Base-by-base conservation (phyloP, 2,888 invertebrate genomes). In the Pyrgus malvae region DNA sequence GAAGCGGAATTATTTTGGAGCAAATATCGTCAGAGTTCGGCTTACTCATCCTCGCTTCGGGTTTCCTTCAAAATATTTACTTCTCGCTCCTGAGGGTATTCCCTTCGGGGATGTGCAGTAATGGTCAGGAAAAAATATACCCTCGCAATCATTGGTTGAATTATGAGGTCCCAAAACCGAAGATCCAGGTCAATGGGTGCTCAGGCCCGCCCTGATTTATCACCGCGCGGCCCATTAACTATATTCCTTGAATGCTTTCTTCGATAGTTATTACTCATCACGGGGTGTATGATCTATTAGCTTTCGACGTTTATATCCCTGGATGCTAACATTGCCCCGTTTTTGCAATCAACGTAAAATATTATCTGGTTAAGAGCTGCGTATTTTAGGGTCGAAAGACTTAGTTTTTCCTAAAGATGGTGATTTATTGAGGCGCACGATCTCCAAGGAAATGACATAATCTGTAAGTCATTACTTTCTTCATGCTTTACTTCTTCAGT, bases 141-240 rank as follows among this genome's bases (percentile, higher is more conserved):
- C 62, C 50, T 48, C 56, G 51, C 53, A 65, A 66, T 65, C 66
- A 65, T 65, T 65, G 73, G 65, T 71, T 70, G 73, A 78, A 71
- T 70, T 72, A 72, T 66, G 64, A 64, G 63, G 64, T 57, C 63
- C 65, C 66, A 68, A 72, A 69, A 66, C 66, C 55, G 64, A 67
- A 64, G 68, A 72, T 72, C 62, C 72, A 67, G 74, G 71, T 65
- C 71, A 69, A 68, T 68, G 66, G 76, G 69, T 69, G 69, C 66
- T 70, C 67, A 59, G 74, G 64, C 69, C 61, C 67, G 66, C 67
- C 65, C 64, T 68, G 65, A 67, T 74, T 69, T 71, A 72, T 67
- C 58, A 57, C 49, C 59, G 56, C 46, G 59, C 56, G 58, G 61
- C 59, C 62, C 50, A 46, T 50, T 54, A 59, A 37, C 46, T 54